These are phyloP conservation scores for Thumatha senex DNA, from an alignment of 2,888 invertebrate genomes.

Conservation along the genomic window DNA sequence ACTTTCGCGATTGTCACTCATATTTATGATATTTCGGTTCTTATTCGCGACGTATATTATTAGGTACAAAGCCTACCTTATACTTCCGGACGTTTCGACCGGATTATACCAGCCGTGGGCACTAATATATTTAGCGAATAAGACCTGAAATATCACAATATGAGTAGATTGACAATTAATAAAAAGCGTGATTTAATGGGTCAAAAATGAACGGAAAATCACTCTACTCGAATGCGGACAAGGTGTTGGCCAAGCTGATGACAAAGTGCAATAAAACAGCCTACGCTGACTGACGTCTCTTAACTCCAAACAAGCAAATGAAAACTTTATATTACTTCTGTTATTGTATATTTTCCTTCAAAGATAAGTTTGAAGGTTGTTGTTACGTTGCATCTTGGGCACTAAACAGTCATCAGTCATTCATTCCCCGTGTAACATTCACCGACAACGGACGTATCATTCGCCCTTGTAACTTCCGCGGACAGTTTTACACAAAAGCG, in stretches of 20 bases:
- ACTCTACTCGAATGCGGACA: constrained; percentile 15
- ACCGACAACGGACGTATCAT: constrained; percentile 47
- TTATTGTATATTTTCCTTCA: constrained; percentile 49
- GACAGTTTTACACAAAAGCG: constrained; percentile 43
- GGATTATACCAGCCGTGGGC: too few relatives aligned
- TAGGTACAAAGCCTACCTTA: too few relatives aligned
- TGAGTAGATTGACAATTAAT: too few relatives aligned
- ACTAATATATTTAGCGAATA: too few relatives aligned
- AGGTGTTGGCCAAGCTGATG: constrained; percentile 30
- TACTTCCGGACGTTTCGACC: too few relatives aligned
- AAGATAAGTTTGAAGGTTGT: constrained; percentile 41
- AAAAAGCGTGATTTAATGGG: too few relatives aligned
- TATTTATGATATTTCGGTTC: too few relatives aligned
- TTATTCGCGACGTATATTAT: too few relatives aligned
- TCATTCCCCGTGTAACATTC: constrained; percentile 58
- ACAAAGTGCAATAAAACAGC: constrained; percentile 39
- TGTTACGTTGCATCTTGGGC: constrained; percentile 47
- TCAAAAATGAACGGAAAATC: neutral
- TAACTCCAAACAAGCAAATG: constrained; percentile 6
- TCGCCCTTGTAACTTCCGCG: constrained; percentile 13
- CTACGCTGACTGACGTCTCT: constrained; percentile 23
- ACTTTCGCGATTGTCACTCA: too few relatives aligned
- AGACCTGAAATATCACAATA: too few relatives aligned
- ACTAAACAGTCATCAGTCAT: constrained; percentile 31
- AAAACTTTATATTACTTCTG: constrained; percentile 23